Base-by-base conservation (phyloP, 2,888 invertebrate species). In the Carcina quercana region DNA sequence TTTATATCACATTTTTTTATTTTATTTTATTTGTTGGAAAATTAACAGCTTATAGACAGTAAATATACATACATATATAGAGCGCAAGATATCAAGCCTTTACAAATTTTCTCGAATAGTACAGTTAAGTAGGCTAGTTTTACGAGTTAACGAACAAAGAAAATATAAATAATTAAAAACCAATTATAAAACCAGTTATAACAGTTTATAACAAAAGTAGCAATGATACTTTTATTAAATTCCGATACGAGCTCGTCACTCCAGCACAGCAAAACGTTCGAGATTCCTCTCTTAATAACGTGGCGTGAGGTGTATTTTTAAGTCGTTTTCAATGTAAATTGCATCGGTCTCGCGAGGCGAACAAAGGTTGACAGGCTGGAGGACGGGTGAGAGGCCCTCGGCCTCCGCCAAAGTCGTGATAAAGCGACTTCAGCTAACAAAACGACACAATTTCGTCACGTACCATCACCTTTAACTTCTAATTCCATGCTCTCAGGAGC, bases 321-420 rank as follows among this genome's bases (percentile, higher is more conserved):
- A 53, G 48, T 43, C 50, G 45, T 51, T 64, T 55, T 59, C 50
- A 43, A 67, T 67, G 63, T 61, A 66, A 65, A 67, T 67, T 60
- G 64, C 58, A 68, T 58, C 40, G 53, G 53, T 54, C 60, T 59
- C 58, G 37, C 31, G 63, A 58, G 58, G 43, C 43, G 40, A 53
- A 59, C 58, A 53, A 52, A 45, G 48, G 45, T 48, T 42, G 50
- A 51, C 38, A 45, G 50, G 38, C 40, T 24, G 13, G 7, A 33
- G 37, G 35, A n/a, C n/a, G n/a, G n/a, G n/a, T n/a, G n/a, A n/a
- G n/a, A n/a, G n/a, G n/a, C n/a, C n/a, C n/a, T n/a, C n/a, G n/a
- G 33, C 29, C 15, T 17, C 13, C 31, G 32, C 21, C 38, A 33
- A 22, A 35, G 35, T 25, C 33, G 24, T 28, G 36, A 39, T 42